A percentile compares a stretch with the other conserved stretches of the same genome.
Evolutionary conservation across 1,140 invertebrate genomes (phyloP).

Genomic region (Paraescarpia echinospica): DNA sequence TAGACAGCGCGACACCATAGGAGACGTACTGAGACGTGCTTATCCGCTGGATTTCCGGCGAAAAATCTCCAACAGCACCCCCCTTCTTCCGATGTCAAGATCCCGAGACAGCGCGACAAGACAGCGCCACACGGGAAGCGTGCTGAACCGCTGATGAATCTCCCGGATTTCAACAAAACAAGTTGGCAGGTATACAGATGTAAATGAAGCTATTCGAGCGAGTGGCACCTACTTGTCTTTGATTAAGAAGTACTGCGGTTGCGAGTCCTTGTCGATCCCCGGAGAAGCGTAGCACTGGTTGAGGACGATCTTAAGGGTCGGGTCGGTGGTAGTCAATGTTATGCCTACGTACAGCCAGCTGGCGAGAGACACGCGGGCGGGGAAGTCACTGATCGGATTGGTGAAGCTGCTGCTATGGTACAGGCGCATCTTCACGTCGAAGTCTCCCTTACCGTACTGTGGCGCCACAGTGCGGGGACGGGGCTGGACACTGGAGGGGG

Average conservation of each 20-base stretch:
- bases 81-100: too few relatives aligned
- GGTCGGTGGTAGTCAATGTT: slow-evolving; percentile 35
- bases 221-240: slow-evolving; percentile 35
- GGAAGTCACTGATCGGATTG: slow-evolving; percentile 28
- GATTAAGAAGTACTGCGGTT: slow-evolving; percentile 36
- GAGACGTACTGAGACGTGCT: too few relatives aligned
- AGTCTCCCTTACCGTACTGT: slow-evolving; percentile 32
- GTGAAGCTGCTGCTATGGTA: slow-evolving; percentile 31
- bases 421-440: slow-evolving; percentile 31
- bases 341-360: slow-evolving; percentile 46
- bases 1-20: too few relatives aligned
- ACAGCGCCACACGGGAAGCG: too few relatives aligned
- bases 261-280: slow-evolving; percentile 26
- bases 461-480: slow-evolving; percentile 16
- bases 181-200: too few relatives aligned
- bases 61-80: too few relatives aligned
- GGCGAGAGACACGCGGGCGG: slow-evolving; percentile 39
- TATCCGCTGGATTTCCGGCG: too few relatives aligned
- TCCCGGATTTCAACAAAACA: too few relatives aligned
- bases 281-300: slow-evolving; percentile 41
- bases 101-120: too few relatives aligned
- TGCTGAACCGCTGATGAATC: too few relatives aligned
- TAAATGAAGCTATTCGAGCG: background rate
- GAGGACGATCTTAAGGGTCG: slow-evolving; percentile 44
- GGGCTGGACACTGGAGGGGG: slow-evolving; percentile 17